Base-by-base conservation (phyloP, 2,888 invertebrate species). In the Heliconius charithonia region DNA sequence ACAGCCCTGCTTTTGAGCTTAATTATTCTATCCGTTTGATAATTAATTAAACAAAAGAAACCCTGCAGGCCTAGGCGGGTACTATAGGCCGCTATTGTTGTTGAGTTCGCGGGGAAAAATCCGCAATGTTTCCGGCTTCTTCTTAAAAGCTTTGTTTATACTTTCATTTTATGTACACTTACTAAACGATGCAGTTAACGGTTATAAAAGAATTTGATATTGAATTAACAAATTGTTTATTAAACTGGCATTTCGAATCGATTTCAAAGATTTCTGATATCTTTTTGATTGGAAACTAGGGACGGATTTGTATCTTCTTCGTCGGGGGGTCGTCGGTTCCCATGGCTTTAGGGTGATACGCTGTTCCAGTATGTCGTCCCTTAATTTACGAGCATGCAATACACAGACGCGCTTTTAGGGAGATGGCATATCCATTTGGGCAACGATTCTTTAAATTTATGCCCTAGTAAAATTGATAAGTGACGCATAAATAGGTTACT, bases 321-420 rank as follows among this genome's bases (percentile, higher is more conserved):
- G 91, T 91, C 87, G 84, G 89, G 87, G 87, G 87, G 86, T 85
- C 81, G 85, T 84, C 84, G 85, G 93, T 94, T 94, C 94, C 93
- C 94, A 94, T 93, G 93, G 87, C 84, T 86, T 90, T 90, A 90
- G 94, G 93, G 94, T 93, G 94, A 91, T 91, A 92, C 92, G 94
- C 94, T 94, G 94, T 94, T 94, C 94, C 92, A 91, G 93, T 92
- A 89, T 87, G 91, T 92, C 91, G 92, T 91, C 91, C 88, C 87
- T 91, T 93, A 93, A 95, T 95, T 94, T 94, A 95, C 91, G 91
- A 87, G 86, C 89, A 87, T 90, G 92, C 91, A 89, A 91, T 90
- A 90, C 89, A 89, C 89, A 88, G 86, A 86, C 87, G 87, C 87
- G 91, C 91, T 92, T 91, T 93, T 93, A 92, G 93, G 90, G 91